Evolutionary conservation across 2,113 vertebrate species (phyloP).

Genomic region (Menura novaehollandiae): DNA sequence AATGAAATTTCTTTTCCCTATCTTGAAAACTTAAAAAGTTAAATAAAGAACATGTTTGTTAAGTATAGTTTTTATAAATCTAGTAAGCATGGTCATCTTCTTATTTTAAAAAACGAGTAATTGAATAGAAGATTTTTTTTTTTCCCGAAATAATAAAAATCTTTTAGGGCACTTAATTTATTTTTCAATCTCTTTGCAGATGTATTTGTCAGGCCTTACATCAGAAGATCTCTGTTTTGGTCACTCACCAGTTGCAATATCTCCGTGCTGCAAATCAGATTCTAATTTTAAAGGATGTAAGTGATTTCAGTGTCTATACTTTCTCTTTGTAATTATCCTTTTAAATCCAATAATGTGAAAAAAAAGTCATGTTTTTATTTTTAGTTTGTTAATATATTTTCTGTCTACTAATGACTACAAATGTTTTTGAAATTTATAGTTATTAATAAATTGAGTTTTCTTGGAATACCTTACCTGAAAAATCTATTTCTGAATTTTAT

Average conservation of each 20-base stretch:
- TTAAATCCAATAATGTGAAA: not conserved
- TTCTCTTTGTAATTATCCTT: not conserved
- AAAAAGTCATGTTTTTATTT: not conserved
- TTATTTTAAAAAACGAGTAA: not conserved
- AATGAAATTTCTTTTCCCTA: not conserved
- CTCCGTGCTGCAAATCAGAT: constrained; percentile 88
- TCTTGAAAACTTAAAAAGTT: not conserved
- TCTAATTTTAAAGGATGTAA: constrained; percentile 90
- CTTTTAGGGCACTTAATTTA: not conserved
- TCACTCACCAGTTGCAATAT: constrained; percentile 95
- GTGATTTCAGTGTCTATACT: not conserved
- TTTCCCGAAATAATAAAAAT: not conserved
- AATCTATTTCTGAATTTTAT: not conserved
- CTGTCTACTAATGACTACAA: not conserved
- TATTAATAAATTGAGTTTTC: not conserved
- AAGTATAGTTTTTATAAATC: not conserved
- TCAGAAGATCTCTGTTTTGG: constrained; percentile 88
- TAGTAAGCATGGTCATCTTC: not conserved
- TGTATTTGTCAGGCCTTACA: constrained; percentile 90
- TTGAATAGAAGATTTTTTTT: fast-evolving
- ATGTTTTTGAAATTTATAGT: not conserved
- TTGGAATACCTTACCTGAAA: not conserved
- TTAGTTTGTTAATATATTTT: not conserved
- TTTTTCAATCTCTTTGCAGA: constrained; percentile 63
- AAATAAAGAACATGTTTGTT: not conserved